Conservation (phyloP, 1,140 invertebrate genomes). For the Chrysoperla carnea region DNA sequence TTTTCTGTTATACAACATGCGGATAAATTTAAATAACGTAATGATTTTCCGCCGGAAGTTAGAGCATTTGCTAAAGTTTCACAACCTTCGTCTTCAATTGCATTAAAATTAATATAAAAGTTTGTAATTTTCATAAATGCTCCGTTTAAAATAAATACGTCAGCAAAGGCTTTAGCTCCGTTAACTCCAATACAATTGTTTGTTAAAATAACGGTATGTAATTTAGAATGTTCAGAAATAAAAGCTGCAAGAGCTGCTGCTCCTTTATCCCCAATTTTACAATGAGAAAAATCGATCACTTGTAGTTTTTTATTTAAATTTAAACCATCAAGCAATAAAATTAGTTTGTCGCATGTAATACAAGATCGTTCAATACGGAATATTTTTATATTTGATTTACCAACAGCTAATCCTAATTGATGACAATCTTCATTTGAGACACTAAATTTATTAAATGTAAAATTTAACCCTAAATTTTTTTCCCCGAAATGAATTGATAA, state of each 20-base stretch:
- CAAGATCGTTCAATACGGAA: not conserved
- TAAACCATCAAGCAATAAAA: not conserved
- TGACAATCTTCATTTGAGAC: not conserved
- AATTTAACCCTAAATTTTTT: not conserved
- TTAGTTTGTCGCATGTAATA: not conserved
- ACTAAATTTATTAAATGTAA: not conserved
- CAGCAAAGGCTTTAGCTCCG: not conserved
- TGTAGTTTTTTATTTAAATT: not conserved
- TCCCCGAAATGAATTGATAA: not conserved
- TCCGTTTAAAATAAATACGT: too few species aligned
- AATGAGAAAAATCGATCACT: not conserved
- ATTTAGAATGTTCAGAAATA: not conserved
- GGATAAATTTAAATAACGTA: not conserved
- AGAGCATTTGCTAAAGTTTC: not conserved
- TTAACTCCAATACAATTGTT: not conserved
- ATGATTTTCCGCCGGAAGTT: not conserved
- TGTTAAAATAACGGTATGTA: not conserved
- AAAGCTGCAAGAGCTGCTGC: not conserved
- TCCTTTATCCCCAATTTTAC: not conserved
- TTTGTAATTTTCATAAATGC: not conserved
- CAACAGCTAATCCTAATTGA: not conserved
- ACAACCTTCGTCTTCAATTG: not conserved
- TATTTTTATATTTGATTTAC: not conserved
- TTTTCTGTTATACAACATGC: not conserved
- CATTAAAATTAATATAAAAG: not conserved